Evolutionary conservation across 1,140 invertebrate genomes (phyloP).

Genomic region (Tetragonula clypearis): DNA sequence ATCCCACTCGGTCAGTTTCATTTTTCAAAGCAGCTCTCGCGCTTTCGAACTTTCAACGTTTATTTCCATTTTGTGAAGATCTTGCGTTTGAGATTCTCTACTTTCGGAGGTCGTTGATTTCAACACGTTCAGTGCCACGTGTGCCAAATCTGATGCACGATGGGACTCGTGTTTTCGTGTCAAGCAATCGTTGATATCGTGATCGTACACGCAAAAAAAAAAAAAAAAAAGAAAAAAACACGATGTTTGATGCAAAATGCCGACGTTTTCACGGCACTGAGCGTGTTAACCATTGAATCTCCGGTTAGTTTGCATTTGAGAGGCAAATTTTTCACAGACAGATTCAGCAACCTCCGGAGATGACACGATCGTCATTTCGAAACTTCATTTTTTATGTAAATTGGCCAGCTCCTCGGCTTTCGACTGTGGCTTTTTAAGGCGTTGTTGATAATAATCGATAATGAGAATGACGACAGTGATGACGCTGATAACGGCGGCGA

Average conservation of each 20-base stretch:
- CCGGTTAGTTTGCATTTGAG: no score
- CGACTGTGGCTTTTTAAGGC: constrained; percentile 25
- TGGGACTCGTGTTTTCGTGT: no score
- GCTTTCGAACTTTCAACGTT: background rate
- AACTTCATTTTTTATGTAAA: background rate
- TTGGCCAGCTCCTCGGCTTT: constrained; percentile 40
- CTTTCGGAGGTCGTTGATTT: background rate
- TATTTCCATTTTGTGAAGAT: no score
- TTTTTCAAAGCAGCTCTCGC: background rate
- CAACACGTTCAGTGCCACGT: no score
- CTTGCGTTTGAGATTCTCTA: no score
- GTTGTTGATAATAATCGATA: constrained; percentile 39
- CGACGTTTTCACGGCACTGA: no score
- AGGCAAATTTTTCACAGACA: background rate
- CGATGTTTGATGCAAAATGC: no score
- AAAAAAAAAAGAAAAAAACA: no score
- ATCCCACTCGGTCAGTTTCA: constrained; percentile 1
- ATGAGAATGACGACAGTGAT: constrained; percentile 29
- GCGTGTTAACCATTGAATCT: no score
- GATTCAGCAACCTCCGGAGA: constrained; percentile 1
- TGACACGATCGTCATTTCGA: constrained; percentile 25
- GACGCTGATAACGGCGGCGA: constrained; percentile 19
- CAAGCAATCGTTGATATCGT: no score
- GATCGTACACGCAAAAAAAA: no score
- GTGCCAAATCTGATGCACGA: no score